Evolutionary conservation across 2,113 vertebrate genomes (phyloP).

Genomic region (Channa argus): DNA sequence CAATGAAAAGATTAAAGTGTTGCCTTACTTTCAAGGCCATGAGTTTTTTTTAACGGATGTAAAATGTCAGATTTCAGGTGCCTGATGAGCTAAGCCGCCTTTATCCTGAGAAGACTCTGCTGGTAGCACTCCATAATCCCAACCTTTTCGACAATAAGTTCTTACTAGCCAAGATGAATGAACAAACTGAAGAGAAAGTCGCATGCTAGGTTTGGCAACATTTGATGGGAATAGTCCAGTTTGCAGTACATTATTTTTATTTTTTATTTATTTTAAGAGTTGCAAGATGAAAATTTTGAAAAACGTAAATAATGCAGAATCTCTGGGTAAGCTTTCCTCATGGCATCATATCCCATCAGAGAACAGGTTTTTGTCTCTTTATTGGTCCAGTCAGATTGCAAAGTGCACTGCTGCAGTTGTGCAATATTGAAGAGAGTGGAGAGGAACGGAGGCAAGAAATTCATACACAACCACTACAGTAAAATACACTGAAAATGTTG

Average conservation of each 20-base stretch:
- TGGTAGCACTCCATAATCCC: background rate
- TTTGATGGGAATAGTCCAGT: background rate
- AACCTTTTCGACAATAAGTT: background rate
- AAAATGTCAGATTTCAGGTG: background rate
- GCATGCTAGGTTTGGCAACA: background rate
- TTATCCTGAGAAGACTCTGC: background rate
- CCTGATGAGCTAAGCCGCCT: background rate
- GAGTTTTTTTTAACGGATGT: background rate
- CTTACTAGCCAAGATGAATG: background rate
- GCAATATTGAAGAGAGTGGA: conserved; percentile 43
- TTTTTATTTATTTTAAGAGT: background rate
- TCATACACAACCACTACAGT: background rate
- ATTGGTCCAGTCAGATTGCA: conserved; percentile 35
- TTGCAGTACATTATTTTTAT: background rate
- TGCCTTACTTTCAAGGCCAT: background rate
- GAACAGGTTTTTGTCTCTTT: conserved; percentile 24
- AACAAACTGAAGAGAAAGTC: background rate
- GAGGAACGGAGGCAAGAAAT: conserved; percentile 25
- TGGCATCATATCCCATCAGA: conserved; percentile 39
- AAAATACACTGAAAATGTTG: background rate
- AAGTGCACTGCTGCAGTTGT: conserved; percentile 36
- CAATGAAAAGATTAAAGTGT: conserved; percentile 19
- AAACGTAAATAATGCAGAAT: conserved; percentile 51
- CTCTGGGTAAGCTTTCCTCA: conserved; percentile 3
- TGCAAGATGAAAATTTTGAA: conserved; percentile 11